Percentiles rank a stretch among this genome's conserved stretches.
These are phyloP conservation scores for Cryptus viduatorius DNA, from an alignment of 2,888 invertebrate genomes.

Conservation along the genomic window DNA sequence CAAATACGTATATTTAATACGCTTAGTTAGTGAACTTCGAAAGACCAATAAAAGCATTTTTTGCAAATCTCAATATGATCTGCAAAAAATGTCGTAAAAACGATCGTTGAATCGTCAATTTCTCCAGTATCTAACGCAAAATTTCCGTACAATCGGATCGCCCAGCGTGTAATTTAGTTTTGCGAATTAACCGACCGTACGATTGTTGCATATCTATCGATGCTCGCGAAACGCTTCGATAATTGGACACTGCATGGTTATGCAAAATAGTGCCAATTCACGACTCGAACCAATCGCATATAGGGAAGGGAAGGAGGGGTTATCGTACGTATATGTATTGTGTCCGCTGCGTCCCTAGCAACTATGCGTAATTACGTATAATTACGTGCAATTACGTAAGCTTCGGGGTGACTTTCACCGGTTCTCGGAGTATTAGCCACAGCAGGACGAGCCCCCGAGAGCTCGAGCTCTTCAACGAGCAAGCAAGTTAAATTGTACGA, in stretches of 20 bases:
- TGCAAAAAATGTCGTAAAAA: neutral
- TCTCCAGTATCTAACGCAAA: neutral
- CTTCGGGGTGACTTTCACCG: slow-evolving; percentile 8
- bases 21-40: too few relatives aligned
- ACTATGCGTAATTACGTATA: slow-evolving; percentile 62
- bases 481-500: neutral
- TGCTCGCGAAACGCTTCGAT: slow-evolving; percentile 55
- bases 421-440: slow-evolving; percentile 46
- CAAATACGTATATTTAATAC: too few relatives aligned
- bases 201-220: slow-evolving; percentile 14
- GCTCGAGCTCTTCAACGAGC: neutral
- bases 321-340: slow-evolving; percentile 17
- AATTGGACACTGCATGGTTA: slow-evolving; percentile 62
- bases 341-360: slow-evolving; percentile 8
- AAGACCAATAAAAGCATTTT: too few relatives aligned
- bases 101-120: neutral
- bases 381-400: slow-evolving; percentile 61
- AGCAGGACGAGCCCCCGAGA: slow-evolving; percentile 1
- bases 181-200: neutral
- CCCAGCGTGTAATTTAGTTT: neutral
- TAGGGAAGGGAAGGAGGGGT: neutral
- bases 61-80: too few relatives aligned
- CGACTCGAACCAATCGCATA: slow-evolving; percentile 52
- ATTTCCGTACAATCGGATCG: neutral
- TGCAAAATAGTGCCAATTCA: slow-evolving; percentile 62